Evolutionary conservation across 1,140 invertebrate genomes (phyloP).

Genomic region (Cyclargus thomasi): DNA sequence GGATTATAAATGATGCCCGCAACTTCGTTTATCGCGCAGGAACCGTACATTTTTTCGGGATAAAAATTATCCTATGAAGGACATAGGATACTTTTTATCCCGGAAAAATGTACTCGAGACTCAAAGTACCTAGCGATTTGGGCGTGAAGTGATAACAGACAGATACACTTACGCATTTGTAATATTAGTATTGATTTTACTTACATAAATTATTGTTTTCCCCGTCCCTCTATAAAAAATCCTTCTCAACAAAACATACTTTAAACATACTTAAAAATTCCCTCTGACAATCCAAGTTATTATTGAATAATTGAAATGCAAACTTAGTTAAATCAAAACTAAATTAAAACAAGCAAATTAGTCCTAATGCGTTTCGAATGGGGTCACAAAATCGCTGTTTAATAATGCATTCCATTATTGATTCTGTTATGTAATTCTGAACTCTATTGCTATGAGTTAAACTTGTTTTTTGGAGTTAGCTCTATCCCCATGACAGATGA

Average conservation of each 20-base stretch:
- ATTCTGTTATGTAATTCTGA: constrained; percentile 5
- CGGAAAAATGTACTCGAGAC: no score
- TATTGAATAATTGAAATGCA: constrained; percentile 61
- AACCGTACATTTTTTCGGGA: no score
- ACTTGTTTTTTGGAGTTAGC: constrained; percentile 20
- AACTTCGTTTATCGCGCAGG: no score
- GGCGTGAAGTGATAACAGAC: no score
- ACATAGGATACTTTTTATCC: no score
- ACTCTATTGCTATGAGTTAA: constrained; percentile 27
- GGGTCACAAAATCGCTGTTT: constrained; percentile 61
- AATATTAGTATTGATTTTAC: no score
- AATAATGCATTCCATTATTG: constrained; percentile 61
- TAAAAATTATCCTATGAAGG: no score
- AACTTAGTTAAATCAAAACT: constrained; percentile 68
- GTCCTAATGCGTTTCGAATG: constrained; percentile 60
- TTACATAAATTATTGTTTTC: not conserved
- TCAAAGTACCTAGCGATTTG: no score
- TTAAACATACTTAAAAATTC: constrained; percentile 7
- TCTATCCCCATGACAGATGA: constrained; percentile 53
- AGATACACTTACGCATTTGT: no score
- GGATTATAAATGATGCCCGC: no score
- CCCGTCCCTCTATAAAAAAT: not conserved
- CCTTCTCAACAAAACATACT: not conserved
- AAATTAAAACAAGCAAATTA: constrained; percentile 73
- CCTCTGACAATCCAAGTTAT: constrained; percentile 15